A percentile compares a stretch with the other conserved stretches of the same genome.
These are phyloP conservation scores for Pygmarrhopalites habei DNA, from an alignment of 1,140 invertebrate species.

Conservation along the genomic window DNA sequence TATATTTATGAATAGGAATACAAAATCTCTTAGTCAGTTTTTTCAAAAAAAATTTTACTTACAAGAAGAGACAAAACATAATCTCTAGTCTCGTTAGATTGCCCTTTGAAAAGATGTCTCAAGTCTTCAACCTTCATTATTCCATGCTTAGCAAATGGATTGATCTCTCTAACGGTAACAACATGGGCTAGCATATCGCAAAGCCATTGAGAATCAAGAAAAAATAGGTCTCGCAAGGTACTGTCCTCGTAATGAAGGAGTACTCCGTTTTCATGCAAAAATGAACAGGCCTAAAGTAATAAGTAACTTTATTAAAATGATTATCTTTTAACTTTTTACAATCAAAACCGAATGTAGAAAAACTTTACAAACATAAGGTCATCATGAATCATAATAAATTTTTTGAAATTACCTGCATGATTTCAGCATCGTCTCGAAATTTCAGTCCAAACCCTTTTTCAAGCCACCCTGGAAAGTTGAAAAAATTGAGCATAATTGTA, in stretches of 20 bases:
- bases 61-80: slow-evolving; percentile 84
- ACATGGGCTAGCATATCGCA: slow-evolving; percentile 96
- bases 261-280: slow-evolving; percentile 96
- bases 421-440: slow-evolving; percentile 38
- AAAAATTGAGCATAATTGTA: too few relatives aligned
- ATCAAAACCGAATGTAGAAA: too few relatives aligned
- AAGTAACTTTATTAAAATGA: slow-evolving; percentile 2
- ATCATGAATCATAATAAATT: too few relatives aligned
- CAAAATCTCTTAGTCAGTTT: too few relatives aligned
- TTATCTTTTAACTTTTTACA: too few relatives aligned
- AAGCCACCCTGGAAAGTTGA: too few relatives aligned
- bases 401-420: slow-evolving; percentile 27
- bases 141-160: slow-evolving; percentile 84
- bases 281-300: slow-evolving; percentile 73
- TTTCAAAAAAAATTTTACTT: too few relatives aligned
- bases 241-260: slow-evolving; percentile 97
- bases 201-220: slow-evolving; percentile 95
- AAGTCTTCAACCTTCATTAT: slow-evolving; percentile 92
- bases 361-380: too few relatives aligned
- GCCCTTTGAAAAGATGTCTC: slow-evolving; percentile 80
- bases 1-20: too few relatives aligned
- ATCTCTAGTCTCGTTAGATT: slow-evolving; percentile 54
- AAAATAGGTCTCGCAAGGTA: slow-evolving; percentile 87
- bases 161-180: slow-evolving; percentile 90
- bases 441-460: slow-evolving; percentile 33